Evolutionary conservation across 2,888 invertebrate species (phyloP), one percentile per base, ranked within the genome.

Genomic region (Parnassius apollo): DNA sequence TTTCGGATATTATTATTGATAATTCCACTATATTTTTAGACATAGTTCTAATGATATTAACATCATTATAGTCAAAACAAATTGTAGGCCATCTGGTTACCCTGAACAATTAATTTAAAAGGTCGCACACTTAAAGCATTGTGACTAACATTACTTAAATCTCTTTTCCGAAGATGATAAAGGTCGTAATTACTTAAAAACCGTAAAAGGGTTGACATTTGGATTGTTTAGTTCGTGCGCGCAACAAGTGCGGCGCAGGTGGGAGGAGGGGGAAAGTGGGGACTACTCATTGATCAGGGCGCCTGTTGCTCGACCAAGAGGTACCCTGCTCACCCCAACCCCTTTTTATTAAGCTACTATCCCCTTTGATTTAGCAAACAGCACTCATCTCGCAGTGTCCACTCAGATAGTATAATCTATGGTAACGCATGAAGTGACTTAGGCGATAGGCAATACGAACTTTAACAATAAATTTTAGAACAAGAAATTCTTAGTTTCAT

Each of bases 161-260:
- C 51, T 64, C n/a, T 68, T 4, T 66, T 69, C 72, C 9, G 9
- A 49, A 18, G 2, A 13, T 4, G 9, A 1, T 45, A 55, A 46
- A 8, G 12, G 11, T 12, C 1, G 46, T 22, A 56, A 48, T 56
- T 46, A 12, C 10, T 13, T 46, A 12, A 25, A 9, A 69, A n/a
- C 25, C 25, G 35, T 50, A 13, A 53, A 59, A 64, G 53, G 53
- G 59, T 62, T 64, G 50, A 56, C 42, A 61, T n/a, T 46, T 35
- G n/a, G 44, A 52, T 49, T 60, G 54, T 65, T 75, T 73, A 12
- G 49, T 18, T 7, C 69, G 77, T 79, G 80, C 85, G 89, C 89
- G 88, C 89, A 90, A 89, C 89, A 89, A 89, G 89, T 89, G 87
- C 81, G 85, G 86, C 86, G 88, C 88, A 87, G 85, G 64, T 62